A percentile compares a stretch with the other conserved stretches of the same genome.
Evolutionary conservation across 1,140 invertebrate species (phyloP).

Genomic region (Radopholus similis): DNA sequence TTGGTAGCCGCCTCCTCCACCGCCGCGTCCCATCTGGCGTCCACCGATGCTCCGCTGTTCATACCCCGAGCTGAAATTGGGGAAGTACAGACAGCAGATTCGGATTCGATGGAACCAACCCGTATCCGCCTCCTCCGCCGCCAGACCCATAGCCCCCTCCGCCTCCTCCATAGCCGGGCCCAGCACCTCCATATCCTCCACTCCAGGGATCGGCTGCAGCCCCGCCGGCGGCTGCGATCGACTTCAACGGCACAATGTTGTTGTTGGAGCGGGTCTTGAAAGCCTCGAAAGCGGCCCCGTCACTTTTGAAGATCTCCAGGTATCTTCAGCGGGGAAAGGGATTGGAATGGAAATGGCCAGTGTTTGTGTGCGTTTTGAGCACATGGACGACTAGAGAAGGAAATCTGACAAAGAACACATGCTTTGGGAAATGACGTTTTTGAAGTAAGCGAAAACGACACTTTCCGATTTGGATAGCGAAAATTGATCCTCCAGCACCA

Average conservation of each 20-base stretch:
- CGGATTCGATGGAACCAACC: background rate
- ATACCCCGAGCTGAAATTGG: background rate
- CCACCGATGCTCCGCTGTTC: slow-evolving; percentile 7
- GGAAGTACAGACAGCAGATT: background rate
- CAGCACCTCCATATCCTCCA: slow-evolving; percentile 4
- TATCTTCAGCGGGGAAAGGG: slow-evolving; percentile 15
- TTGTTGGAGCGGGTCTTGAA: slow-evolving; percentile 15
- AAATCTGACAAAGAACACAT: too few relatives aligned
- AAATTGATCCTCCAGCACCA: too few relatives aligned
- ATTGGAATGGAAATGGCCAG: too few relatives aligned
- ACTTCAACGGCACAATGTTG: slow-evolving; percentile 26
- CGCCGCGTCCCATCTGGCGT: slow-evolving; percentile 10
- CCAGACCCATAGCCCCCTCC: slow-evolving; percentile 7
- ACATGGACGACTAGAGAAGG: too few relatives aligned
- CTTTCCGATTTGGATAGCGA: too few relatives aligned
- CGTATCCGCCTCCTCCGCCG: background rate
- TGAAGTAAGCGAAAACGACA: too few relatives aligned
- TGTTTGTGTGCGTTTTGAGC: too few relatives aligned
- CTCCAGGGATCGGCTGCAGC: background rate
- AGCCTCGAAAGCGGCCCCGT: slow-evolving; percentile 21
- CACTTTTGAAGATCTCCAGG: slow-evolving; percentile 22
- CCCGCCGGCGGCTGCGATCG: background rate
- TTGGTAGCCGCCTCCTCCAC: background rate
- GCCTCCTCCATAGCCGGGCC: slow-evolving; percentile 5
- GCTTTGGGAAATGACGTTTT: too few relatives aligned